A percentile compares a stretch with the other conserved stretches of the same genome.
phyloP scores from a whole-genome alignment of 2,888 invertebrate genomes.

The Darwinula stevensoni region DNA sequence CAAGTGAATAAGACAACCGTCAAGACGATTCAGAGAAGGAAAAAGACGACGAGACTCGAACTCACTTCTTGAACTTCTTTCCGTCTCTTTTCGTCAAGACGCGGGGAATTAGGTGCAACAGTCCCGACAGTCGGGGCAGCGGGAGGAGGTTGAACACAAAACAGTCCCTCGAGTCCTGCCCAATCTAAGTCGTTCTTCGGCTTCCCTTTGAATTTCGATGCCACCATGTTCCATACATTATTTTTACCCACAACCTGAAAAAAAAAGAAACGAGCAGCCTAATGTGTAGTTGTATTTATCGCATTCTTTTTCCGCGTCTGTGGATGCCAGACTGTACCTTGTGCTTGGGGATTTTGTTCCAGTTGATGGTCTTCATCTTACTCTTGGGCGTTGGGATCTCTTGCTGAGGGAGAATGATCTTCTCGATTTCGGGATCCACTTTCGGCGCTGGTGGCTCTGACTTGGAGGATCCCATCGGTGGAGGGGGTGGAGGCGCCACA shows the following conservation, averaged over 20 bases:
- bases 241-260: slow-evolving; percentile 47
- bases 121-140: slow-evolving; percentile 12
- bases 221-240: slow-evolving; percentile 77
- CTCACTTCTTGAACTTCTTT: slow-evolving; percentile 45
- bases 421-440: slow-evolving; percentile 13
- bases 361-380: slow-evolving; percentile 91
- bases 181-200: slow-evolving; percentile 65
- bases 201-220: slow-evolving; percentile 41
- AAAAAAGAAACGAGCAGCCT: no score
- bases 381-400: slow-evolving; percentile 75
- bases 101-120: slow-evolving; percentile 20
- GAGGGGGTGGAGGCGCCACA: slow-evolving; percentile 6
- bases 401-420: slow-evolving; percentile 41
- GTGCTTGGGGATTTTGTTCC: slow-evolving; percentile 82
- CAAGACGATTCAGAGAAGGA: background rate
- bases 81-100: slow-evolving; percentile 19
- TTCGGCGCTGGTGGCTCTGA: slow-evolving; percentile 8
- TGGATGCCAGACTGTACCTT: no score
- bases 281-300: no score
- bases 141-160: no score
- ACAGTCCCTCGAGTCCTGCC: slow-evolving; percentile 73
- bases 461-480: slow-evolving; percentile 9
- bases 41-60: background rate
- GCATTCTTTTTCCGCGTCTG: no score
- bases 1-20: slow-evolving; percentile 13